Percentiles rank a stretch among this genome's conserved stretches.
phyloP scores from a whole-genome alignment of 2,113 vertebrate species.

The Salvelinus fontinalis region DNA sequence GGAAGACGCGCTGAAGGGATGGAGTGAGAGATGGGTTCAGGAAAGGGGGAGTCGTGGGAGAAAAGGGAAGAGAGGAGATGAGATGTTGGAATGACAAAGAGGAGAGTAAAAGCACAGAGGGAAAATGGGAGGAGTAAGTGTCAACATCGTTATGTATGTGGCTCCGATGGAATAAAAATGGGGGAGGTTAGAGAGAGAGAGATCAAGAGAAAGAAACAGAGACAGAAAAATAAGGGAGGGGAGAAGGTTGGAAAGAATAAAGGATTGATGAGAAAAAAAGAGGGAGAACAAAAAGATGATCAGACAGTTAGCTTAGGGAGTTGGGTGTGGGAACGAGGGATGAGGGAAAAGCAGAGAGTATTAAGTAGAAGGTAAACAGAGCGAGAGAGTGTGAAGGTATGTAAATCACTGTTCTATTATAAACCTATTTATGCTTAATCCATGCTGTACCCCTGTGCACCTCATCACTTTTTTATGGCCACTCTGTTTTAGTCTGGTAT shows the following conservation, averaged over 20 bases:
- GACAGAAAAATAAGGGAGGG: background rate
- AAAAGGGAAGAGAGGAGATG: background rate
- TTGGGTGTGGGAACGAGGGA: background rate
- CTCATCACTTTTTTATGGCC: conserved; percentile 43
- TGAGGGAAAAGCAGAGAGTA: background rate
- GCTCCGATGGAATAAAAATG: no score
- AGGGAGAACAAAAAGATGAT: background rate
- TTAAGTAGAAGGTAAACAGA: conserved; percentile 21
- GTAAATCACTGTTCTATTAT: conserved; percentile 47
- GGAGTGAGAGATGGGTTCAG: background rate
- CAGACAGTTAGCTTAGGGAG: background rate
- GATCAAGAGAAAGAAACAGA: conserved; percentile 1
- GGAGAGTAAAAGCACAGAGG: background rate
- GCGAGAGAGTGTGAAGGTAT: background rate
- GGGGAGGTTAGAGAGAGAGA: conserved; percentile 3
- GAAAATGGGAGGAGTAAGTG: background rate
- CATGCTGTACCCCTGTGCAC: conserved; percentile 25
- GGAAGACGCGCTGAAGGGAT: conserved; percentile 85
- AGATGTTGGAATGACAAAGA: background rate
- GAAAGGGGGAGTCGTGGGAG: background rate
- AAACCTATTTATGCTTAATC: conserved; percentile 40
- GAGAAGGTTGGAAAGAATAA: background rate
- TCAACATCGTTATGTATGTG: background rate
- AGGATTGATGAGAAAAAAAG: background rate
- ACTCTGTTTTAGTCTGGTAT: conserved; percentile 39